phyloP scores from a whole-genome alignment of 2,113 vertebrate genomes.

The Bujurquina vittata region DNA sequence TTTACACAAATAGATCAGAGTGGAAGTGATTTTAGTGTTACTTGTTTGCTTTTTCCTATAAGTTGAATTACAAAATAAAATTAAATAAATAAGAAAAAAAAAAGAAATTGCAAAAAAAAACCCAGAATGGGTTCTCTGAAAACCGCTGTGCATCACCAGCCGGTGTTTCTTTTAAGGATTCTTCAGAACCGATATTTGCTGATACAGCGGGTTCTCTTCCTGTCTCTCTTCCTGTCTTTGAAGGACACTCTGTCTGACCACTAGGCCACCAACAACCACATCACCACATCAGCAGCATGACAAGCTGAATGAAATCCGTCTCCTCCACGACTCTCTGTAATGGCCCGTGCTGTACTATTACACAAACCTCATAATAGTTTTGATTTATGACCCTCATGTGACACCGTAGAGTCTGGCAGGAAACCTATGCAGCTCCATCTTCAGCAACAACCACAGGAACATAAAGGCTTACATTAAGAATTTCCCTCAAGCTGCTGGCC shows the following conservation, averaged over 20 bases:
- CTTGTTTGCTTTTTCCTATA: neutral
- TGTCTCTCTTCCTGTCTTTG: constrained; percentile 21
- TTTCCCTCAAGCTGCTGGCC: constrained; percentile 37
- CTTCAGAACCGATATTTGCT: constrained; percentile 30
- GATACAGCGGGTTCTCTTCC: constrained; percentile 36
- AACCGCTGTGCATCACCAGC: neutral
- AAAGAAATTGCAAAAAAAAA: neutral
- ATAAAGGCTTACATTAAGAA: constrained; percentile 47
- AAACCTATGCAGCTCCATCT: constrained; percentile 50
- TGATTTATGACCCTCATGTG: constrained; percentile 74
- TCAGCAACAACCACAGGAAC: constrained; percentile 58
- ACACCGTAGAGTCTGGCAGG: constrained; percentile 60
- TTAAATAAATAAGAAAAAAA: neutral
- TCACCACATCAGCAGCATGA: constrained; percentile 47
- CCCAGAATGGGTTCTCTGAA: neutral
- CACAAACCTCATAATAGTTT: constrained; percentile 70
- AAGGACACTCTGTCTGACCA: constrained; percentile 60
- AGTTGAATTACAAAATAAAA: accelerated
- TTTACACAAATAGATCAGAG: neutral
- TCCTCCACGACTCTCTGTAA: constrained; percentile 29
- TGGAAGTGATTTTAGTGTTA: neutral
- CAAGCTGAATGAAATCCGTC: constrained; percentile 30
- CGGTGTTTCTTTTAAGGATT: constrained; percentile 4
- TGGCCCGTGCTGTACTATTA: constrained; percentile 50
- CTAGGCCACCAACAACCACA: constrained; percentile 52